These are phyloP conservation scores for Coracias cyanogaster DNA, from an alignment of 2,797 vertebrate species.

Conservation along the genomic window DNA sequence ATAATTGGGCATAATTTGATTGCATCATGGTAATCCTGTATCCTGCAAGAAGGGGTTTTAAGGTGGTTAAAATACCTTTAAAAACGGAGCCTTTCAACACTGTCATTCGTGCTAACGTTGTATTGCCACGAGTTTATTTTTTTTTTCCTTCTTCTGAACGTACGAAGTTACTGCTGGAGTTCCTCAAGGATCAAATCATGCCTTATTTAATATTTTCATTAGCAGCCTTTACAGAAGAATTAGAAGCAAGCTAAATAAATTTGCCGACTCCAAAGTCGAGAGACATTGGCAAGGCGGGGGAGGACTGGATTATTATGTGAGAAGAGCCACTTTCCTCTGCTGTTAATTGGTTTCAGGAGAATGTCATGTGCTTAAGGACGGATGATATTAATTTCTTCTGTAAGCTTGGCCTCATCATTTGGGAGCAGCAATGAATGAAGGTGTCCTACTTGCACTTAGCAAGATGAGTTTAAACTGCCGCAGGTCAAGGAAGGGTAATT, in stretches of 20 bases:
- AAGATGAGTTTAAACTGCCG: constrained; percentile 10
- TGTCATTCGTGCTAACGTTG: background rate
- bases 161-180: background rate
- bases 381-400: background rate
- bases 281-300: background rate
- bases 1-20: constrained; percentile 31
- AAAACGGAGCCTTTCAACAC: background rate
- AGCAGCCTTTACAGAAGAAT: constrained; percentile 49
- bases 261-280: background rate
- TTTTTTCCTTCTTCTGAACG: background rate
- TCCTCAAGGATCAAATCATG: constrained; percentile 30
- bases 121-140: background rate
- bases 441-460: background rate
- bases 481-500: constrained; percentile 2
- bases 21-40: constrained; percentile 12
- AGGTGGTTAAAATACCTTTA: constrained; percentile 8
- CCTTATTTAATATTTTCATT: constrained; percentile 61
- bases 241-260: constrained; percentile 45
- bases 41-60: background rate
- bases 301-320: constrained; percentile 9
- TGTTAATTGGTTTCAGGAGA: constrained; percentile 41
- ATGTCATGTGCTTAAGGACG: background rate
- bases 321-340: background rate
- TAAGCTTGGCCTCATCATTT: background rate
- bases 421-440: constrained; percentile 5